phyloP scores from a whole-genome alignment of 2,113 vertebrate genomes.

The Sander vitreus region DNA sequence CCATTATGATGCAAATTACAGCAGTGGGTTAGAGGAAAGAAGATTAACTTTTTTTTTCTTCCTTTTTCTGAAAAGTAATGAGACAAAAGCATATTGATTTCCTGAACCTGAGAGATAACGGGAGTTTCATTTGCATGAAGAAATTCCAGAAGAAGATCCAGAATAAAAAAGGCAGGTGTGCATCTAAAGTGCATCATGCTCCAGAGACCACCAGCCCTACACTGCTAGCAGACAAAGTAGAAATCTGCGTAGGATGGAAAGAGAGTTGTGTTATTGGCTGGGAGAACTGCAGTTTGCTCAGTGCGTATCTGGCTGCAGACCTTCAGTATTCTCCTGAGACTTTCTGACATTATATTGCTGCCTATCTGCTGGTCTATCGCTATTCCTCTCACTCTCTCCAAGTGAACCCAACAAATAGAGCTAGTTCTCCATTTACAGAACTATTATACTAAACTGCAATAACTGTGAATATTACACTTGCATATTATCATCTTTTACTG shows the following conservation, averaged over 20 bases:
- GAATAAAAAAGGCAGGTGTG: slow-evolving; percentile 49
- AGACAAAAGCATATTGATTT: slow-evolving; percentile 53
- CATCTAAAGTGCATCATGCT: slow-evolving; percentile 53
- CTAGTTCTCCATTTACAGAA: neutral
- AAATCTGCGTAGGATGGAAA: slow-evolving; percentile 49
- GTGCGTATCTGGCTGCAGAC: slow-evolving; percentile 47
- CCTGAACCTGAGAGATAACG: slow-evolving; percentile 64
- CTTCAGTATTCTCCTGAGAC: slow-evolving; percentile 6
- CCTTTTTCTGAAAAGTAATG: slow-evolving; percentile 26
- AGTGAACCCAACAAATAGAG: slow-evolving; percentile 11
- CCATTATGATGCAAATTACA: slow-evolving; percentile 36
- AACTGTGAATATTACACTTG: neutral
- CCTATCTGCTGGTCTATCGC: slow-evolving; percentile 1
- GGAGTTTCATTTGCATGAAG: slow-evolving; percentile 59
- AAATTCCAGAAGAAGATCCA: slow-evolving; percentile 48
- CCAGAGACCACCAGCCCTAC: slow-evolving; percentile 27
- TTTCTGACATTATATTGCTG: slow-evolving; percentile 26
- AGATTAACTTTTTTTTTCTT: slow-evolving; percentile 28
- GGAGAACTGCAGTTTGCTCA: slow-evolving; percentile 22
- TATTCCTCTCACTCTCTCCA: slow-evolving; percentile 13
- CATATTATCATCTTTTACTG: neutral
- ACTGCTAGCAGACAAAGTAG: slow-evolving; percentile 28
- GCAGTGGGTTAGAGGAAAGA: slow-evolving; percentile 5
- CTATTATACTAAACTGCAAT: slow-evolving; percentile 2
- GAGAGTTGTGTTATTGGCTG: slow-evolving; percentile 31